Conservation (phyloP, 2,888 invertebrate genomes). For the Cordilura impudica region DNA sequence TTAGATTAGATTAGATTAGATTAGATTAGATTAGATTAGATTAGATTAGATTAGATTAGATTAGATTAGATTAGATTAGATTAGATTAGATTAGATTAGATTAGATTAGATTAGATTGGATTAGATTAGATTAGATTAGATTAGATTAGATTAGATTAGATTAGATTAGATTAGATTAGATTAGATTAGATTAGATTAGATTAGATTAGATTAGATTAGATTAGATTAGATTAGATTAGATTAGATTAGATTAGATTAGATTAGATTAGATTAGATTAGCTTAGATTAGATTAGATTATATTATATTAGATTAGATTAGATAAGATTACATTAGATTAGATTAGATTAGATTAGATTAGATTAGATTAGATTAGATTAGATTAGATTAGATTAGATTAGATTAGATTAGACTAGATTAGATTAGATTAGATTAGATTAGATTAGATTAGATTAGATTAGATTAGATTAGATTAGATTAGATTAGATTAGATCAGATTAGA, state of each 20-base stretch:
- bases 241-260: too few species aligned
- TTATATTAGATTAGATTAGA: too few species aligned
- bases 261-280: too few species aligned
- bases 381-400: too few species aligned
- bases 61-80: constrained; percentile 14
- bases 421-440: too few species aligned
- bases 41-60: constrained; percentile 14
- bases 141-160: constrained; percentile 14
- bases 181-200: constrained; percentile 14
- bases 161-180: constrained; percentile 14
- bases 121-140: constrained; percentile 14
- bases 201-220: constrained; percentile 14
- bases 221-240: too few species aligned
- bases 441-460: constrained; percentile 14
- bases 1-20: constrained; percentile 14
- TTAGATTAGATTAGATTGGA: constrained; percentile 12
- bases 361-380: too few species aligned
- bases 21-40: constrained; percentile 10
- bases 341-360: too few species aligned
- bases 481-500: constrained; percentile 12
- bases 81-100: constrained; percentile 14
- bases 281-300: too few species aligned
- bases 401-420: too few species aligned
- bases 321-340: too few species aligned
- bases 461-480: constrained; percentile 14